These are phyloP conservation scores for Ascaphus truei DNA, from an alignment of 2,113 vertebrate genomes.

Conservation along the genomic window DNA sequence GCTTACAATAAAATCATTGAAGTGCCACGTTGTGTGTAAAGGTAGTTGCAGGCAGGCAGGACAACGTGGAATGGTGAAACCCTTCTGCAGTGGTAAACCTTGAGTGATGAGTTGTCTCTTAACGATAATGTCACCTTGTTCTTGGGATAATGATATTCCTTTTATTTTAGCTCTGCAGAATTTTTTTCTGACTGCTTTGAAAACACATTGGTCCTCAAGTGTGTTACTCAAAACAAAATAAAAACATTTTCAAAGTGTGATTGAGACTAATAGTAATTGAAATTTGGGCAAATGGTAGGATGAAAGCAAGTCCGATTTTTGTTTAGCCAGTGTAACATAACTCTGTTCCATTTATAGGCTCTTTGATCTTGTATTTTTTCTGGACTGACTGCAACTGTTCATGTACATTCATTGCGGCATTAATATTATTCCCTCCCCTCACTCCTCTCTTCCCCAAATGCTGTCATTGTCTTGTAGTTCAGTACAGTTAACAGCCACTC, in stretches of 20 bases:
- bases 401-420: slow-evolving; percentile 1
- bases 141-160: neutral
- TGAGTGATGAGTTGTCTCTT: too few species aligned
- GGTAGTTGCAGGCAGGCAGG: neutral
- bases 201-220: neutral
- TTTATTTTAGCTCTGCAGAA: neutral
- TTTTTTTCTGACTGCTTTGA: neutral
- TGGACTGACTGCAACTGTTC: slow-evolving; percentile 7
- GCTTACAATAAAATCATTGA: neutral
- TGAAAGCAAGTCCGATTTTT: slow-evolving; percentile 25
- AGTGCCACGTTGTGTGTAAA: neutral
- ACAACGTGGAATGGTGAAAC: neutral
- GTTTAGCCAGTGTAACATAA: slow-evolving; percentile 2
- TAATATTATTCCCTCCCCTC: slow-evolving; percentile 13
- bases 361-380: slow-evolving; percentile 35
- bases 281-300: neutral
- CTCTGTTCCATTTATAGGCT: neutral
- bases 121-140: neutral
- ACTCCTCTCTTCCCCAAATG: neutral
- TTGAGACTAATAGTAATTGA: neutral
- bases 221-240: neutral
- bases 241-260: neutral
- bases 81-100: neutral
- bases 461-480: neutral
- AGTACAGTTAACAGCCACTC: too few species aligned